Base-by-base conservation (phyloP, 2,113 vertebrate species). In the Dipodomys stephensi region DNA sequence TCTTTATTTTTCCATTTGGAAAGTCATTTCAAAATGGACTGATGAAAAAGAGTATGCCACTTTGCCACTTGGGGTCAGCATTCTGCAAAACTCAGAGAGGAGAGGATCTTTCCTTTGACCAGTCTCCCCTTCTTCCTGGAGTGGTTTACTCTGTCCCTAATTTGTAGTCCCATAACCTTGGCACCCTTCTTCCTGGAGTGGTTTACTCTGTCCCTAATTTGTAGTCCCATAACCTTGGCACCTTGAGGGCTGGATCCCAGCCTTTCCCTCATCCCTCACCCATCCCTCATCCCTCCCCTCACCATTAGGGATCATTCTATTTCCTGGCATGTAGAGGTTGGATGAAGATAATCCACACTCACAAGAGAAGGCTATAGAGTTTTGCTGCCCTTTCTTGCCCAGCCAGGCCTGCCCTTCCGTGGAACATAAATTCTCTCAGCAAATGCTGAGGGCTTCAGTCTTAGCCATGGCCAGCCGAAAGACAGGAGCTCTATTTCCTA, bases 31-130 rank as follows among this genome's bases (percentile, higher is more conserved):
- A 46, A 73, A 91, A 15, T 4, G 80, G 46, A 30, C 53, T 35
- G 91, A 71, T 32, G 83, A 78, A 85, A 32, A 86, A 22, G 30
- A 39, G n/a, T 35, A 71, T 79, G 12, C 68, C 72, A 27, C 6
- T 87, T 80, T 92, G 87, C 68, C 35, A 78, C 69, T 78, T 69
- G 49, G 72, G 79, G 46, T 32, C 57, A 94, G 44, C 49, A 81
- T n/a, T 81, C 57, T 82, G 57, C 39, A 69, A 68, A 53, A 64
- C 44, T 90, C 69, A 64, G 62, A 87, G 44, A 82, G 16, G 64
- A 78, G 32, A 69, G 22, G 0, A 8, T 18, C 23, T 81, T n/a
- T 32, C 22, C 22, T 28, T 73, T 64, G 30, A 22, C 82, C 35
- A 25, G 83, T 7, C 0, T 71, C 12, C 71, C 88, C 7, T 76